Conservation (phyloP, 1,140 invertebrate genomes). For the Ruditapes philippinarum region DNA sequence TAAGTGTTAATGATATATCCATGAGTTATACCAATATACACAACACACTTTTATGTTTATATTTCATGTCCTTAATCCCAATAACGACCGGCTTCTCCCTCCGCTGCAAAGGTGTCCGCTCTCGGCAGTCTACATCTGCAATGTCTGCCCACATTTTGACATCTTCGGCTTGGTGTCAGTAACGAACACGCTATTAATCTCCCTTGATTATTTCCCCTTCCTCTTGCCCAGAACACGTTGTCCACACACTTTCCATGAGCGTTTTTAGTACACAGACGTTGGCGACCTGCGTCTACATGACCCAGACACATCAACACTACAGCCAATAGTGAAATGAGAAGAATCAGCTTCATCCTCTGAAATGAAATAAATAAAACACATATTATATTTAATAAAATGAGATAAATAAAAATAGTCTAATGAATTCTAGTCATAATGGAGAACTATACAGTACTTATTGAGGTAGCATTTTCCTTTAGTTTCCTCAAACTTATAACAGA, state of each 20-base stretch:
- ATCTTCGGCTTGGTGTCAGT: not conserved
- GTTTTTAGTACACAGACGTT: not conserved
- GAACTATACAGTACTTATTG: too few relatives aligned
- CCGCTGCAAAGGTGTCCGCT: not conserved
- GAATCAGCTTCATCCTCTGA: not conserved
- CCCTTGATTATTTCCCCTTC: not conserved
- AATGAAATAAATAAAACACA: not conserved
- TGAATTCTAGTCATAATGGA: too few relatives aligned
- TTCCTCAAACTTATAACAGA: too few relatives aligned
- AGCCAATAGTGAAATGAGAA: not conserved
- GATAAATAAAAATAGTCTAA: too few relatives aligned
- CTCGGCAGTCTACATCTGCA: not conserved
- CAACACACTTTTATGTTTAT: too few relatives aligned
- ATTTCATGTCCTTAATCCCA: too few relatives aligned
- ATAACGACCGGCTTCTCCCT: not conserved
- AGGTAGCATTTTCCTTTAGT: too few relatives aligned
- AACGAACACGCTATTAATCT: not conserved
- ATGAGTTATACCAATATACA: too few relatives aligned
- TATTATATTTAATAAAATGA: too few relatives aligned
- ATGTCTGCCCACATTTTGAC: not conserved
- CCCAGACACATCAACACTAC: not conserved
- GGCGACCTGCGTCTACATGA: not conserved
- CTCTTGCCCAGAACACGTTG: not conserved
- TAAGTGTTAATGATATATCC: too few relatives aligned
- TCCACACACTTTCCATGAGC: not conserved